Percentiles rank a stretch among this genome's conserved stretches.
phyloP scores from a whole-genome alignment of 2,888 invertebrate species.

The Heterodera filipjevi region DNA sequence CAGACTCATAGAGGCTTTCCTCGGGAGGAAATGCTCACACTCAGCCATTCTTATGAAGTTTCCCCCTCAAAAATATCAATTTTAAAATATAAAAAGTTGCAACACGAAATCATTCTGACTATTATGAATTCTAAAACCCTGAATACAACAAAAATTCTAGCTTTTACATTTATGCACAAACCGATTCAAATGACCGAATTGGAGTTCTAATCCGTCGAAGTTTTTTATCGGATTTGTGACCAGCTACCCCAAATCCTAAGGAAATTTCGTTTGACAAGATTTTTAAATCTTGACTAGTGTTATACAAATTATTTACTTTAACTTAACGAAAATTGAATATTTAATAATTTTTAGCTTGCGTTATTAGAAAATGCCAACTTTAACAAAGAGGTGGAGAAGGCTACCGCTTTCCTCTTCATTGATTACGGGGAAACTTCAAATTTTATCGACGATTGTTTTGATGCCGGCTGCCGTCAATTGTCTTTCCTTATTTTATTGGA shows the following conservation, averaged over 20 bases:
- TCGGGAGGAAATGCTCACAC: background rate
- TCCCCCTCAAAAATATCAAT: no score
- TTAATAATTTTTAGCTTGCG: background rate
- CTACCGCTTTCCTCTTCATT: background rate
- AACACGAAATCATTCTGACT: no score
- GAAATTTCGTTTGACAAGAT: no score
- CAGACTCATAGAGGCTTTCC: slow-evolving; percentile 1
- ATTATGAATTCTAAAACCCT: no score
- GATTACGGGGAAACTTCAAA: background rate
- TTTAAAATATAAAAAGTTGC: background rate
- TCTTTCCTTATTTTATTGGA: background rate
- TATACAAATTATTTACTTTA: no score
- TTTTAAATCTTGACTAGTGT: no score
- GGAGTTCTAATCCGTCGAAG: no score
- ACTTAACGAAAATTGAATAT: no score
- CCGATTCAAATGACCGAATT: no score
- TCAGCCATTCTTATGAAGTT: background rate
- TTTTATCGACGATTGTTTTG: background rate
- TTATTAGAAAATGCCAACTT: background rate
- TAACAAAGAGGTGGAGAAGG: background rate
- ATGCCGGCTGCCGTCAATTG: background rate
- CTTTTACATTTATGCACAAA: no score
- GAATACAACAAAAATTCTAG: no score
- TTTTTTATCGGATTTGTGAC: background rate
- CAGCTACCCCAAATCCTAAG: no score